Conservation (phyloP, 2,888 invertebrate species). For the Microctonus hyperodae region DNA sequence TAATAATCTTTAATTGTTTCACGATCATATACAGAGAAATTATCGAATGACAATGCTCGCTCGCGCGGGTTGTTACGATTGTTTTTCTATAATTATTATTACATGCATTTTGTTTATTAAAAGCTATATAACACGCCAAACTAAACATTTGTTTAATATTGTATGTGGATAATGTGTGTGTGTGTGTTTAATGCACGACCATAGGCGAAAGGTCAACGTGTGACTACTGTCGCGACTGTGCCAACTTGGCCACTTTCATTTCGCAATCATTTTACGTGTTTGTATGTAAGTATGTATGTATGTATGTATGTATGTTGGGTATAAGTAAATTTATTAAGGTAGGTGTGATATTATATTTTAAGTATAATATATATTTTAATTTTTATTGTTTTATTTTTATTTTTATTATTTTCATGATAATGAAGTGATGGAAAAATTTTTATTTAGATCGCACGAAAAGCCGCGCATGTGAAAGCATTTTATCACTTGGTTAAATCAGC, state of each 20-base stretch:
- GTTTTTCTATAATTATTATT: neutral
- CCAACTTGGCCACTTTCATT: neutral
- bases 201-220: constrained; percentile 13
- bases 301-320: neutral
- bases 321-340: neutral
- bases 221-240: neutral
- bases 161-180: no score
- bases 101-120: neutral
- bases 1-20: constrained; percentile 18
- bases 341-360: neutral
- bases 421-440: neutral
- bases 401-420: neutral
- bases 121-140: no score
- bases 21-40: constrained; percentile 1
- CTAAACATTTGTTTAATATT: no score
- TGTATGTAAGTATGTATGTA: no score
- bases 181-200: no score
- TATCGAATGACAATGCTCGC: constrained; percentile 19
- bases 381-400: neutral
- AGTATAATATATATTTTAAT: no score
- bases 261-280: neutral
- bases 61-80: neutral
- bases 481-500: neutral
- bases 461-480: neutral
- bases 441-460: neutral